A percentile compares a stretch with the other conserved stretches of the same genome.
These are phyloP conservation scores for Dendrocincla fuliginosa DNA, from an alignment of 2,797 vertebrate genomes.

Conservation along the genomic window DNA sequence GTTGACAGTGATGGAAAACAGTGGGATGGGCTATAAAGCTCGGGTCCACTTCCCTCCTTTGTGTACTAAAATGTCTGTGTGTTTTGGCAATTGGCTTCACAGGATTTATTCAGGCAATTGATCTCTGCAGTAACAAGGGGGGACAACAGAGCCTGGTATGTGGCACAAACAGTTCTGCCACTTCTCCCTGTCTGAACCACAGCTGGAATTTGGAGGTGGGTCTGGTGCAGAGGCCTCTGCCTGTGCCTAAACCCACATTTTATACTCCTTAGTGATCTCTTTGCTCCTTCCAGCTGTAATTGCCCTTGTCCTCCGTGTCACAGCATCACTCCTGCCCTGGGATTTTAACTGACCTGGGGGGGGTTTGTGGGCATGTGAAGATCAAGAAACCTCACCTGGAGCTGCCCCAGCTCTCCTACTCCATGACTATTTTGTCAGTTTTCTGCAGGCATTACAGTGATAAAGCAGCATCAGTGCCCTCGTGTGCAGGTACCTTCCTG, in stretches of 20 bases:
- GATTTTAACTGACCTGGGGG: neutral
- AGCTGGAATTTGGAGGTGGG: neutral
- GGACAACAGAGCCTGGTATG: neutral
- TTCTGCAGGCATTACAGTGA: neutral
- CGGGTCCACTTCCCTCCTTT: neutral
- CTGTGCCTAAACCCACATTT: neutral
- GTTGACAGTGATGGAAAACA: neutral
- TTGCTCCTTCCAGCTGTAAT: neutral
- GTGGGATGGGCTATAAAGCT: neutral
- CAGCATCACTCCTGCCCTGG: neutral
- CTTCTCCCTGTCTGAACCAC: neutral
- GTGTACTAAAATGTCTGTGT: neutral
- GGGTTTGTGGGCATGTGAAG: neutral
- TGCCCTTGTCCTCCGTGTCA: neutral
- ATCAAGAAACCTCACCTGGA: neutral
- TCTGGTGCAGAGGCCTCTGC: neutral
- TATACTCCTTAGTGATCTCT: neutral
- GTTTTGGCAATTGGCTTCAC: neutral
- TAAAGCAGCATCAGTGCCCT: neutral
- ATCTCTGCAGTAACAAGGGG: neutral
- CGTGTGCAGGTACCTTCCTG: neutral
- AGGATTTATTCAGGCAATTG: neutral
- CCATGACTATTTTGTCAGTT: rapidly evolving
- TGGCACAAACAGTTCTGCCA: neutral
- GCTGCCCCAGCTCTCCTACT: neutral